Evolutionary conservation across 2,113 vertebrate species (phyloP).

Genomic region (Scophthalmus maximus): DNA sequence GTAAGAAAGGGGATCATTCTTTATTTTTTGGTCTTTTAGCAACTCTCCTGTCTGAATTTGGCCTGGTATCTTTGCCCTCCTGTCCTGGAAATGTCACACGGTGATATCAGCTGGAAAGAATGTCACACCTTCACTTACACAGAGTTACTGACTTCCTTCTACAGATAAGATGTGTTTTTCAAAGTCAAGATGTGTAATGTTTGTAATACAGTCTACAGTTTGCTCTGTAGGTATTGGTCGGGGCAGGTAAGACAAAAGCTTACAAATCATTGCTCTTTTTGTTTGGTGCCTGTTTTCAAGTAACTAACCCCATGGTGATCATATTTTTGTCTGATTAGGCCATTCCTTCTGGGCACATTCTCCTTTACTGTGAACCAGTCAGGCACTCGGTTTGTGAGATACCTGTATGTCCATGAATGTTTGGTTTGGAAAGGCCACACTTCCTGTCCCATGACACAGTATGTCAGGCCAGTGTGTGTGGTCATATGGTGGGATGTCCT

Average conservation of each 20-base stretch:
- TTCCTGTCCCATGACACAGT: constrained; percentile 54
- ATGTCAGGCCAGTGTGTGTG: constrained; percentile 2
- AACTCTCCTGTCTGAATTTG: neutral
- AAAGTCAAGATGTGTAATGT: constrained; percentile 2
- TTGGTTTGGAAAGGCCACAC: constrained; percentile 29
- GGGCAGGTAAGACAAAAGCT: neutral
- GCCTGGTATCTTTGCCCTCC: neutral
- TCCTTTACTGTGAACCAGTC: neutral
- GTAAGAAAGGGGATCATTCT: too few relatives aligned
- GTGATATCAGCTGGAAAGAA: constrained; percentile 15
- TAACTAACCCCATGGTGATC: constrained; percentile 59
- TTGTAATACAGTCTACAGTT: neutral
- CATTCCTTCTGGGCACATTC: constrained; percentile 37
- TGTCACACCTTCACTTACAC: constrained; percentile 28
- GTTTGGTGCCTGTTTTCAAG: neutral
- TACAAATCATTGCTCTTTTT: neutral
- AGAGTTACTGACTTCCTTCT: neutral
- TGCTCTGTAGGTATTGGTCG: neutral
- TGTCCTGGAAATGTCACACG: neutral
- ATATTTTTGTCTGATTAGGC: constrained; percentile 34
- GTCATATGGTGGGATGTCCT: constrained; percentile 19
- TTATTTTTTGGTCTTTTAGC: neutral
- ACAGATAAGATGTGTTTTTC: constrained; percentile 6
- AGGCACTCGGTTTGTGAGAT: neutral
- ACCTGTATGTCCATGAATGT: neutral